phyloP scores from a whole-genome alignment of 2,113 vertebrate species.

The Centropristis striata region DNA sequence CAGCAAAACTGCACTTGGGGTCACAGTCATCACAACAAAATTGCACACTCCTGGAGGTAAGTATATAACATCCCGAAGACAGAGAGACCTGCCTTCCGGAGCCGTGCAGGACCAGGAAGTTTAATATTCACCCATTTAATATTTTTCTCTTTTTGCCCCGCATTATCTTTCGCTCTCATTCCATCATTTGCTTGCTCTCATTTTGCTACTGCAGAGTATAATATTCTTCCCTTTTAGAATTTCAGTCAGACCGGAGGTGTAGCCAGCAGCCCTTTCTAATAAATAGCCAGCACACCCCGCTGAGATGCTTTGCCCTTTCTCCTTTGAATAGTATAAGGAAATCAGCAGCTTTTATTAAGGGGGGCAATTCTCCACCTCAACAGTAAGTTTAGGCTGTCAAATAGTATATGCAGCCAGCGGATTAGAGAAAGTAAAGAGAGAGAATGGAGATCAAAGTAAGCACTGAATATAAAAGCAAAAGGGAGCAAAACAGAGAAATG shows the following conservation, averaged over 20 bases:
- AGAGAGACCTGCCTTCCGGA: neutral
- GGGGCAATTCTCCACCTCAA: constrained; percentile 50
- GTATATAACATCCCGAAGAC: neutral
- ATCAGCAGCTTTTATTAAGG: constrained; percentile 52
- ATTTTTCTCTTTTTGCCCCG: constrained; percentile 14
- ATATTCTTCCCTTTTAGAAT: constrained; percentile 44
- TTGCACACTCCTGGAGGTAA: constrained; percentile 6
- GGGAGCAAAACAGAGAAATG: neutral
- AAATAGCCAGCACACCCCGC: constrained; percentile 55
- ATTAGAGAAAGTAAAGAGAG: constrained; percentile 46
- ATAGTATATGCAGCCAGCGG: constrained; percentile 16
- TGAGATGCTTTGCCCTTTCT: constrained; percentile 62
- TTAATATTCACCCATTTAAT: constrained; percentile 41
- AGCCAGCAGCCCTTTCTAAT: constrained; percentile 63
- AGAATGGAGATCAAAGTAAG: constrained; percentile 42
- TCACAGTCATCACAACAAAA: constrained; percentile 3
- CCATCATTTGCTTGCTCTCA: constrained; percentile 23
- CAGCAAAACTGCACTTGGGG: neutral
- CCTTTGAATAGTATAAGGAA: constrained; percentile 46
- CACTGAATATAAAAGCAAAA: neutral
- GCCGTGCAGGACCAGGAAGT: constrained; percentile 5
- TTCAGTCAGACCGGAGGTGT: constrained; percentile 58
- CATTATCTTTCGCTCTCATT: constrained; percentile 33
- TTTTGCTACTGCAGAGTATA: constrained; percentile 29
- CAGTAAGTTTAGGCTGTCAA: constrained; percentile 49